Evolutionary conservation across 2,797 vertebrate genomes (phyloP).

Genomic region (Pampus argenteus): DNA sequence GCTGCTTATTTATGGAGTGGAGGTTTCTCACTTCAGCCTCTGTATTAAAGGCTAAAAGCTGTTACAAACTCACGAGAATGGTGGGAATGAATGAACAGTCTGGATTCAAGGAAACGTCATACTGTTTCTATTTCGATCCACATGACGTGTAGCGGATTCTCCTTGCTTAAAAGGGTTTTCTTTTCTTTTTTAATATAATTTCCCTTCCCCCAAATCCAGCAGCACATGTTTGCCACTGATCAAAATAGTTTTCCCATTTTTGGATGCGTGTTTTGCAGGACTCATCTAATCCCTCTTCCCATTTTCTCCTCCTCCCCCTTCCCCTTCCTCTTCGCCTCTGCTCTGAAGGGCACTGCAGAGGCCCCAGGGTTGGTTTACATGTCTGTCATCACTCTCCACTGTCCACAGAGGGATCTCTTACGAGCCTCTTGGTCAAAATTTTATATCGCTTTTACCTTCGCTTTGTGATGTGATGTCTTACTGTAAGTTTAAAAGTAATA

Average conservation of each 20-base stretch:
- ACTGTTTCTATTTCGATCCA: conserved; percentile 46
- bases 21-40: neutral
- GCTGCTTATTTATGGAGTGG: neutral
- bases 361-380: conserved; percentile 63
- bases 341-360: conserved; percentile 60
- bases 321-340: conserved; percentile 39
- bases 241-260: conserved; percentile 92
- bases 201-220: conserved; percentile 42
- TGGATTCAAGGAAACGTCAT: conserved; percentile 12
- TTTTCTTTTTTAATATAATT: conserved; percentile 45
- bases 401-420: conserved; percentile 51
- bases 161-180: conserved; percentile 42
- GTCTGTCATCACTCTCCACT: conserved; percentile 62
- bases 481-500: conserved; percentile 37
- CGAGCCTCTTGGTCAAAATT: conserved; percentile 48
- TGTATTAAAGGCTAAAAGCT: neutral
- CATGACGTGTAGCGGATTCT: conserved; percentile 43
- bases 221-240: conserved; percentile 69
- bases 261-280: conserved; percentile 80
- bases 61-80: conserved; percentile 18
- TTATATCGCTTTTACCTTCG: conserved; percentile 49
- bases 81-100: conserved; percentile 38
- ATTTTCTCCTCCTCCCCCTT: conserved; percentile 30
- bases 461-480: conserved; percentile 22
- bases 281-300: conserved; percentile 73